Evolutionary conservation across 2,113 vertebrate species (phyloP), one percentile per base, ranked within the genome.

Genomic region (Aphyosemion australe): DNA sequence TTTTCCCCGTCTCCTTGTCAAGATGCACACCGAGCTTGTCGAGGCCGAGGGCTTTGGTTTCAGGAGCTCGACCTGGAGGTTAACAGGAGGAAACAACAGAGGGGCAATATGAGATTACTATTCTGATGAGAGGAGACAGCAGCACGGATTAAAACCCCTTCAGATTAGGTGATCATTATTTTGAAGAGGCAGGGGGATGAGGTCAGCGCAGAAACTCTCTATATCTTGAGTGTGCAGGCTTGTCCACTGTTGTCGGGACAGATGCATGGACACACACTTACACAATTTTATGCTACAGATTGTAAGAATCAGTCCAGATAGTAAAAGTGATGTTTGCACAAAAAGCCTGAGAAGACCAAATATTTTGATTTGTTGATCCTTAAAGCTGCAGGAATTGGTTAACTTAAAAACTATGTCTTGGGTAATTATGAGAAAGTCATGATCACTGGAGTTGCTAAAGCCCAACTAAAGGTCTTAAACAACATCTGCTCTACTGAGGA

Each of bases 61-160:
- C 95, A 21, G 96, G 94, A 16, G 91, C 86, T 85, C 97, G 91
- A 54, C 97, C 97, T 99, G 69, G 4, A 56, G 74, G 39, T 50
- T 70, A 70, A 12, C n/a, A 19, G 41, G 42, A 74, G 60, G 47
- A 84, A 74, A 73, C 26, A 67, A 72, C 41, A 61, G 11, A 32
- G 47, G 26, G 47, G 52, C 1, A 79, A 56, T 19, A 71, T 65
- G 45, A 39, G 3, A 46, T 78, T 49, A 76, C 47, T 78, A 7
- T 11, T 70, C n/a, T 59, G 18, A n/a, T 65, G 32, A 43, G 19
- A 69, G 5, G 20, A 62, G 45, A 53, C n/a, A 21, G 14, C 1
- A 18, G 52, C 12, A 14, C 21, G 14, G 26, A 14, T 43, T 21
- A 12, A 20, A n/a, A 15, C 18, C 8, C 3, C 18, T 26, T 43